These are phyloP conservation scores for Drosophila paulistorum DNA, from an alignment of 1,140 invertebrate genomes.

Conservation along the genomic window DNA sequence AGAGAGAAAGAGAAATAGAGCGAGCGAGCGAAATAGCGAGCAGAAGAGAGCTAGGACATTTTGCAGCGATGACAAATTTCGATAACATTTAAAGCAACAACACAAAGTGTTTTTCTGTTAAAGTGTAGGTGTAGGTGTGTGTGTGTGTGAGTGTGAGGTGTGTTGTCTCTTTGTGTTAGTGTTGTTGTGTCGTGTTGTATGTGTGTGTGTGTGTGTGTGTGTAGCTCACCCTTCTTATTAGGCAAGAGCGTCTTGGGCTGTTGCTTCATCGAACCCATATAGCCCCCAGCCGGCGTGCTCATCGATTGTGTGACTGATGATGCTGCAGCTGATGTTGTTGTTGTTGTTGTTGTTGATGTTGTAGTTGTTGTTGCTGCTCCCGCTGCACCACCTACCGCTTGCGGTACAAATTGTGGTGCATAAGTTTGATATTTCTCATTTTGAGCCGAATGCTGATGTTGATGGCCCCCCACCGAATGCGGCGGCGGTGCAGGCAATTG, in stretches of 20 bases:
- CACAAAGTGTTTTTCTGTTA: conserved; percentile 45
- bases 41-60: conserved; percentile 6
- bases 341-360: conserved; percentile 19
- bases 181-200: conserved; percentile 6
- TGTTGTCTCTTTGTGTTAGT: conserved; percentile 9
- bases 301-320: conserved; percentile 40
- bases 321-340: conserved; percentile 30
- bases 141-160: conserved; percentile 23
- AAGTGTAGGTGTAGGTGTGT: conserved; percentile 7
- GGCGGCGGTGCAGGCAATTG: conserved; percentile 58
- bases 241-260: conserved; percentile 75
- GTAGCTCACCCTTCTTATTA: conserved; percentile 78
- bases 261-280: conserved; percentile 57
- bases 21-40: conserved; percentile 26
- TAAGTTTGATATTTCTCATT: conserved; percentile 68
- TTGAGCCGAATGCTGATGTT: conserved; percentile 32
- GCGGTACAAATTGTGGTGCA: conserved; percentile 62
- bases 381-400: conserved; percentile 37
- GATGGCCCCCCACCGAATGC: not conserved
- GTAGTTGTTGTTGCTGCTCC: conserved; percentile 2
- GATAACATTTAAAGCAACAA: conserved; percentile 59
- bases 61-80: conserved; percentile 39
- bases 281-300: conserved; percentile 25
- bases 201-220: conserved; percentile 31
- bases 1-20: conserved; percentile 18